Evolutionary conservation across 2,888 invertebrate species (phyloP).

Genomic region (Clivina fossor): DNA sequence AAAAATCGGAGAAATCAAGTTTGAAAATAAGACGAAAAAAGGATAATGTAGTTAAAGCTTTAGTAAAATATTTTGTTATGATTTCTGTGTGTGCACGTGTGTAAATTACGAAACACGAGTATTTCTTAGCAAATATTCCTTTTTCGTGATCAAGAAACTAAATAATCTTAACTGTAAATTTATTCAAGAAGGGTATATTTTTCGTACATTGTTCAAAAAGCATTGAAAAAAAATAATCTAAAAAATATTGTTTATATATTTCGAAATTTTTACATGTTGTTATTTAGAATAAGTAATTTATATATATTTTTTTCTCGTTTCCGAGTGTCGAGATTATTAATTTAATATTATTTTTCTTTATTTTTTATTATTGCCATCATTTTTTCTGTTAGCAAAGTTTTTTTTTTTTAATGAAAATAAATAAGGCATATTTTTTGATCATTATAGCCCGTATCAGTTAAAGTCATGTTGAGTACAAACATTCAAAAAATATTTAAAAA

Average conservation of each 20-base stretch:
- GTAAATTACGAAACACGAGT: no score
- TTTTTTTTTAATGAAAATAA: no score
- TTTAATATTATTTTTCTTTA: conserved; percentile 8
- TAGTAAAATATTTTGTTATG: no score
- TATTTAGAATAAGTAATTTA: conserved; percentile 32
- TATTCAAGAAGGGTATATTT: conserved; percentile 32
- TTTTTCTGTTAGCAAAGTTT: conserved; percentile 12
- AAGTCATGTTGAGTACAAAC: conserved; percentile 52
- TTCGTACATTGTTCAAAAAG: conserved; percentile 28
- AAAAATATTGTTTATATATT: conserved; percentile 30
- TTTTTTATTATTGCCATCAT: conserved; percentile 16
- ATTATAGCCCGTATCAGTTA: conserved; percentile 4
- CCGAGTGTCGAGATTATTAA: conserved; percentile 13
- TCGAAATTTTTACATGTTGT: conserved; percentile 33
- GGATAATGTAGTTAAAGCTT: no score
- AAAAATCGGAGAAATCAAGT: no score
- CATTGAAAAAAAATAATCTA: conserved; percentile 23
- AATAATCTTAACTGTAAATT: conserved; percentile 9
- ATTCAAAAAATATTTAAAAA: conserved; percentile 46
- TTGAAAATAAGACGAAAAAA: no score
- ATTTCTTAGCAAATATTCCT: neutral
- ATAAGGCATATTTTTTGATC: no score
- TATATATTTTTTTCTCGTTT: conserved; percentile 19
- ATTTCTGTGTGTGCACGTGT: no score
- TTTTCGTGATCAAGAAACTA: conserved; percentile 10